These are phyloP conservation scores for human DNA, from an alignment of 2,113 vertebrate genomes.

Conservation along the genomic window DNA sequence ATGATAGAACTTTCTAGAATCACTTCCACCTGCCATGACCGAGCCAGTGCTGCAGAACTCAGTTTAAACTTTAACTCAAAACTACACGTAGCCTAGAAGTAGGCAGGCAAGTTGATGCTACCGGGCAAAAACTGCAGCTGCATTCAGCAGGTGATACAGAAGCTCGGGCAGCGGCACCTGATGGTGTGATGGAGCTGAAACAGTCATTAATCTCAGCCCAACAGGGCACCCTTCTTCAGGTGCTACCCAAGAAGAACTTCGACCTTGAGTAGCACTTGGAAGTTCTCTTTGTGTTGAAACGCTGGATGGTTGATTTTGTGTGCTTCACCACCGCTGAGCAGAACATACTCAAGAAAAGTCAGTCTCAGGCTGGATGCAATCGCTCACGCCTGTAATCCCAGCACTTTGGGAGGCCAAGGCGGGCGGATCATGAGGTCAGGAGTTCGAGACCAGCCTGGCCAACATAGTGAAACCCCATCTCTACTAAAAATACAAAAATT, in stretches of 20 bases:
- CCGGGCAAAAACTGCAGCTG: background rate
- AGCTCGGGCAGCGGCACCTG: background rate
- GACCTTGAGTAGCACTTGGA: background rate
- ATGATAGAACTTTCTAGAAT: background rate
- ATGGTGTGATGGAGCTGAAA: accelerated
- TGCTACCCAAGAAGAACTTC: too few species aligned
- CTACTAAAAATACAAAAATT: too few species aligned
- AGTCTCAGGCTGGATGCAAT: too few species aligned
- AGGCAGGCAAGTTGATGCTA: background rate
- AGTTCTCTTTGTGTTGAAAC: background rate
- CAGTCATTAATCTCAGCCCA: background rate
- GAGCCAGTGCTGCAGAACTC: background rate
- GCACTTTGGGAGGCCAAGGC: too few species aligned
- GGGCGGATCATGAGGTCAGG: too few species aligned
- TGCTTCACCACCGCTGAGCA: background rate
- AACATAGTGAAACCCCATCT: too few species aligned
- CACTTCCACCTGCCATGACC: background rate
- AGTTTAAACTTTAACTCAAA: background rate
- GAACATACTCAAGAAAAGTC: background rate
- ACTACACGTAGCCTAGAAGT: background rate
- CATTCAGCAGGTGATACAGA: background rate
- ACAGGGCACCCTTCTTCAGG: background rate
- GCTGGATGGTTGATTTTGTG: background rate
- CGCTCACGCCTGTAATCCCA: too few species aligned
- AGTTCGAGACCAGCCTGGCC: too few species aligned